Base-by-base conservation (phyloP, 2,113 vertebrate species). In the Hystrix cristata region DNA sequence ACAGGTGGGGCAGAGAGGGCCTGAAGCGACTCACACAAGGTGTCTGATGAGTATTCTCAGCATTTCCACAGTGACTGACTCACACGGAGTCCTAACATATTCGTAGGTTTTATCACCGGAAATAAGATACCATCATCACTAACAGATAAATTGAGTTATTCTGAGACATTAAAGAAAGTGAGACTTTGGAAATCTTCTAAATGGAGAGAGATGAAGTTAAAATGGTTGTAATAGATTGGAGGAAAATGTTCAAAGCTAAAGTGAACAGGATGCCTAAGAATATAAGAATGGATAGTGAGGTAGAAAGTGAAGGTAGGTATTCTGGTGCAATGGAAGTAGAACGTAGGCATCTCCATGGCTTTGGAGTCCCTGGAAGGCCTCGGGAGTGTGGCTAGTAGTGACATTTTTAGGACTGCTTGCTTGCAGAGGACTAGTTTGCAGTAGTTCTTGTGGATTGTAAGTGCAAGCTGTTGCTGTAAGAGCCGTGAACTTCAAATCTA, bases 401-500 rank as follows among this genome's bases (percentile, higher is more conserved):
- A n/a, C 34, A 38, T 72, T 92, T 87, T 38, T n/a, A 90, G 95
- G 51, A 69, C 14, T 81, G 46, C 31, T 69, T 59, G 38, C 87
- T 95, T 95, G 71, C 67, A 81, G 7, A 79, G n/a, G 76, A 76
- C 57, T 90, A 57, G 86, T 86, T 88, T 86, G 60, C 4, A 78
- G 7, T 34, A 60, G 18, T 91, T 97, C 65, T 88, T 57, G 60
- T 38, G 71, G 51, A 48, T n/a, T 95, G 25, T 76, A 96, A 95
- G 51, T 31, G 12, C 64, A 95, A 83, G 76, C 34, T 95, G 74
- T 31, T 95, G 38, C 78, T 27, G 43, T 53, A 74, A 86, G 78
- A 97, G 53, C 25, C 95, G 46, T 96, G 91, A 85, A 89, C 62
- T 82, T 83, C 72, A 83, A 89, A 82, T 83, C 43, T 64, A 94